Evolutionary conservation across 2,797 vertebrate species (phyloP).

Genomic region (Mormyrus proboscirostris): DNA sequence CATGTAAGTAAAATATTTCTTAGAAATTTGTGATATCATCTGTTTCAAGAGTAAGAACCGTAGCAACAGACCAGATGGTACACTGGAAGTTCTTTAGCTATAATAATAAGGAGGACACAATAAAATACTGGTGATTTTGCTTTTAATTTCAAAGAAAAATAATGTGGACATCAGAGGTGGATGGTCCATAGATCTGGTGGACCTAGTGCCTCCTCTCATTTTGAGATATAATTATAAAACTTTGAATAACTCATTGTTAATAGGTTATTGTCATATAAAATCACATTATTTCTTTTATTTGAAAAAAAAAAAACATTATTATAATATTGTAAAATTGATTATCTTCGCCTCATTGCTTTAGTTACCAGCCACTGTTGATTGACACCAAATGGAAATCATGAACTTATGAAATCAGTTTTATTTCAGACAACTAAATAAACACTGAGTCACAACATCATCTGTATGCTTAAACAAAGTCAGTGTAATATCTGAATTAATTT

Average conservation of each 20-base stretch:
- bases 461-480: not conserved
- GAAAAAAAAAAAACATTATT: too few species aligned
- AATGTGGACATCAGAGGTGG: not conserved
- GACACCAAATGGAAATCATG: not conserved
- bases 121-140: not conserved
- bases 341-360: not conserved
- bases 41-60: not conserved
- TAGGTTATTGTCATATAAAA: too few species aligned
- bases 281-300: too few species aligned
- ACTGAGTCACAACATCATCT: not conserved
- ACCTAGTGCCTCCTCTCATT: not conserved
- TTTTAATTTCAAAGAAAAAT: not conserved
- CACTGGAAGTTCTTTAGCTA: not conserved
- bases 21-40: not conserved
- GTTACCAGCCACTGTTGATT: not conserved
- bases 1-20: conserved; percentile 39
- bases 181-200: not conserved
- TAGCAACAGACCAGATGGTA: not conserved
- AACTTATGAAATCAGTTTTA: not conserved
- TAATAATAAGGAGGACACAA: not conserved
- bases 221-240: not conserved
- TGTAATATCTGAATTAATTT: not conserved
- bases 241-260: too few species aligned
- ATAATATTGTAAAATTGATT: not conserved
- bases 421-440: not conserved